A percentile compares a stretch with the other conserved stretches of the same genome.
phyloP scores from a whole-genome alignment of 2,113 vertebrate genomes.

The Pygoscelis antarcticus region DNA sequence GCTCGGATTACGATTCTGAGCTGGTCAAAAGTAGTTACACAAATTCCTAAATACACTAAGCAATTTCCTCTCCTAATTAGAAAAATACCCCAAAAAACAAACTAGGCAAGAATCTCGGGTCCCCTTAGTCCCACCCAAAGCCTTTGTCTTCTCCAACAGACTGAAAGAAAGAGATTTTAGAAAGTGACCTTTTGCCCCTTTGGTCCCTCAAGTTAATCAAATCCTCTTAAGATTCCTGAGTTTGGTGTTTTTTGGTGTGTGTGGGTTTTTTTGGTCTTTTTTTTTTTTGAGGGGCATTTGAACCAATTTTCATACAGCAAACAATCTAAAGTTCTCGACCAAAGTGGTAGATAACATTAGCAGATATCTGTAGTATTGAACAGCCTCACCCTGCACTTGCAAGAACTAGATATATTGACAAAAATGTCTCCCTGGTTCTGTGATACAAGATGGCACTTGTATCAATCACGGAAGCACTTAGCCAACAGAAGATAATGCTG shows the following conservation, averaged over 20 bases:
- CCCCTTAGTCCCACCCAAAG: not conserved
- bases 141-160: not conserved
- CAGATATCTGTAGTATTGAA: not conserved
- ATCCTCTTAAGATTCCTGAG: not conserved
- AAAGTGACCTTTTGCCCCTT: slow-evolving; percentile 19
- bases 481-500: not conserved
- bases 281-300: not conserved
- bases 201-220: slow-evolving; percentile 2
- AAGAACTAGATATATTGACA: not conserved
- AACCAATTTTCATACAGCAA: not conserved
- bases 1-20: not conserved
- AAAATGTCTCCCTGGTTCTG: not conserved
- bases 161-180: not conserved
- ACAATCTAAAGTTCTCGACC: not conserved
- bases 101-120: not conserved
- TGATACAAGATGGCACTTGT: not conserved
- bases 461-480: slow-evolving; percentile 7
- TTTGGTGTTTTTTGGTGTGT: not conserved
- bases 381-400: not conserved
- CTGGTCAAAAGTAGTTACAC: not conserved
- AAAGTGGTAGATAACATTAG: not conserved
- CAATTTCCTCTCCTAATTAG: not conserved
- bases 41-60: not conserved
- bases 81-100: not conserved
- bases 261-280: not conserved